A percentile compares a stretch with the other conserved stretches of the same genome.
Evolutionary conservation across 2,888 invertebrate genomes (phyloP).

Genomic region (Corythucha ciliata): DNA sequence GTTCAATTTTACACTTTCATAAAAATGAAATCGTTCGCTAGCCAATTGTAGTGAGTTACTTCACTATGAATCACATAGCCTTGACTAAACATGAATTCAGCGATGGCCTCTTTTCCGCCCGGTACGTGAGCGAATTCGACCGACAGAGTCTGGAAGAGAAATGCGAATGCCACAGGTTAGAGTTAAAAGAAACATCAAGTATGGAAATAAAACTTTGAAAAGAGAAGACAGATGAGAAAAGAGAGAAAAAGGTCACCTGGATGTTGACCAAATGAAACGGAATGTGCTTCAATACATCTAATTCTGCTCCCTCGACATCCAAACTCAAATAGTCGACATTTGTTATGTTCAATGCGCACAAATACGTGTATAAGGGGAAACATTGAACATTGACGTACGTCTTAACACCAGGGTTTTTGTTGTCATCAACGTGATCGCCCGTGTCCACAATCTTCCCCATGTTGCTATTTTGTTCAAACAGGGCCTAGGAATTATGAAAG

Average conservation of each 20-base stretch:
- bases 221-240: neutral
- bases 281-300: constrained; percentile 46
- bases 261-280: constrained; percentile 46
- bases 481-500: constrained; percentile 38
- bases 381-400: constrained; percentile 44
- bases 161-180: constrained; percentile 1
- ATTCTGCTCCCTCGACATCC: constrained; percentile 48
- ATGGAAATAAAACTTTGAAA: neutral
- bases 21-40: constrained; percentile 47
- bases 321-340: constrained; percentile 48
- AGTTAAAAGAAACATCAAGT: neutral
- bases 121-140: constrained; percentile 45
- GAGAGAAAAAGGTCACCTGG: constrained; percentile 37
- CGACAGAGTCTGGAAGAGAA: constrained; percentile 40
- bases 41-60: constrained; percentile 42
- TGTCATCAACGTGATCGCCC: constrained; percentile 28
- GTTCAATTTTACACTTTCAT: constrained; percentile 39
- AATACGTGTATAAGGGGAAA: constrained; percentile 45
- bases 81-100: constrained; percentile 41
- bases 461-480: constrained; percentile 43
- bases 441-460: constrained; percentile 41
- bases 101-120: constrained; percentile 41
- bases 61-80: constrained; percentile 43
- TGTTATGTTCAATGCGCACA: constrained; percentile 44
- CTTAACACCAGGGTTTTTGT: constrained; percentile 26